phyloP scores from a whole-genome alignment of 2,797 vertebrate genomes.

The Lates japonicus region DNA sequence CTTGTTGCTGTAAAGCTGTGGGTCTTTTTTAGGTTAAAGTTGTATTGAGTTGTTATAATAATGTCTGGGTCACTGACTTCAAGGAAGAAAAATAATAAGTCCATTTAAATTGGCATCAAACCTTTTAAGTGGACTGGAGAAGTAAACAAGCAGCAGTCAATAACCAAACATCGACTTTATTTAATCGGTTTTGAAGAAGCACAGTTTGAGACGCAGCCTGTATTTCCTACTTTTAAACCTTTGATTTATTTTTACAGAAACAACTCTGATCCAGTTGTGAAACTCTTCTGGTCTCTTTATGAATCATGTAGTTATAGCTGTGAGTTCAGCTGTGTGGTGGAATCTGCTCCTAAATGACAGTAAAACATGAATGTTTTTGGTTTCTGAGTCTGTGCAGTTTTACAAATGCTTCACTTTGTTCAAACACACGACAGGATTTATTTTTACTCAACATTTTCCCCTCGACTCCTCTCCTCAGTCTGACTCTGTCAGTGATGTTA shows the following conservation, averaged over 20 bases:
- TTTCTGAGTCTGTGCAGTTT: slow-evolving; percentile 28
- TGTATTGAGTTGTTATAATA: too few relatives aligned
- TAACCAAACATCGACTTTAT: too few relatives aligned
- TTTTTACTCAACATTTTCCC: slow-evolving; percentile 8
- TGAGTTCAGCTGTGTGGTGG: slow-evolving; percentile 19
- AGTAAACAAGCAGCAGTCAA: background rate
- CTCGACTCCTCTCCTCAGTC: background rate
- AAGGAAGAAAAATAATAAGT: too few relatives aligned
- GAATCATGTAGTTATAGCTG: slow-evolving; percentile 16
- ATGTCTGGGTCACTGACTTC: too few relatives aligned
- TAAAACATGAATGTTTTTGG: slow-evolving; percentile 30
- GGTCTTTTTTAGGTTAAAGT: too few relatives aligned
- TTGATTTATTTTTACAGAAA: background rate
- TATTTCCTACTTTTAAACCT: background rate
- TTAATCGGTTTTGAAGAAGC: background rate
- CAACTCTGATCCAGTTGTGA: background rate
- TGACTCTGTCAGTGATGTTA: slow-evolving; percentile 20
- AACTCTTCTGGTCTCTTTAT: slow-evolving; percentile 19
- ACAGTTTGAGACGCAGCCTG: slow-evolving; percentile 33
- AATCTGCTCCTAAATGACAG: slow-evolving; percentile 27
- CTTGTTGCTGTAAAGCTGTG: too few relatives aligned
- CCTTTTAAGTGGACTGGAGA: background rate
- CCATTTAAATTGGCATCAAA: too few relatives aligned
- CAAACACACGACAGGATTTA: background rate
- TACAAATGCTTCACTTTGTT: slow-evolving; percentile 26